A percentile compares a stretch with the other conserved stretches of the same genome.
These are phyloP conservation scores for Paraescarpia echinospica DNA, from an alignment of 1,140 invertebrate species.

Conservation along the genomic window DNA sequence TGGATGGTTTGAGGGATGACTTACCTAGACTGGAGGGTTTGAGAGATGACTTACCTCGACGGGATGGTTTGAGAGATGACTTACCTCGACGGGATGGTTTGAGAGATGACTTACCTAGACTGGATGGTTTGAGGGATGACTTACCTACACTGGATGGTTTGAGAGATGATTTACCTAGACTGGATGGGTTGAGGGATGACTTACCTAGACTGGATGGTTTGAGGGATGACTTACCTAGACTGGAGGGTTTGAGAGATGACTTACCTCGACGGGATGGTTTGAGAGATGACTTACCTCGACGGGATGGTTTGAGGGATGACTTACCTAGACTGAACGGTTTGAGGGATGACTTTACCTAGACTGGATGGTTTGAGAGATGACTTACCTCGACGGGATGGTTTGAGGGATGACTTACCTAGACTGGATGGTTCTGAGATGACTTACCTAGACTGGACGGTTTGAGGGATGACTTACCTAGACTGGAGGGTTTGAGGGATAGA, in stretches of 20 bases:
- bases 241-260: slow-evolving; percentile 86
- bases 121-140: slow-evolving; percentile 84
- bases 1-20: slow-evolving; percentile 89
- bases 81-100: not conserved
- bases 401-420: slow-evolving; percentile 61
- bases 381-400: not conserved
- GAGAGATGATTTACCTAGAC: slow-evolving; percentile 63
- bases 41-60: slow-evolving; percentile 63
- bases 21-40: not conserved
- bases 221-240: slow-evolving; percentile 63
- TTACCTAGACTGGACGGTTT: no score
- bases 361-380: no score
- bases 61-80: slow-evolving; percentile 86
- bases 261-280: not conserved
- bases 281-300: slow-evolving; percentile 63
- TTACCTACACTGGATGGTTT: not conserved
- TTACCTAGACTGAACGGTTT: no score
- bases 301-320: slow-evolving; percentile 76
- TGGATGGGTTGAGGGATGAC: slow-evolving; percentile 89
- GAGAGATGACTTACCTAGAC: slow-evolving; percentile 63
- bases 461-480: no score
- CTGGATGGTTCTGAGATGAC: slow-evolving; percentile 82
- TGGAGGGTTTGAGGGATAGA: no score
- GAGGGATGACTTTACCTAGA: no score
- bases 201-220: not conserved